Percentiles rank a stretch among this genome's conserved stretches.
Evolutionary conservation across 1,140 invertebrate species (phyloP).

Genomic region (Listronotus oregonensis): DNA sequence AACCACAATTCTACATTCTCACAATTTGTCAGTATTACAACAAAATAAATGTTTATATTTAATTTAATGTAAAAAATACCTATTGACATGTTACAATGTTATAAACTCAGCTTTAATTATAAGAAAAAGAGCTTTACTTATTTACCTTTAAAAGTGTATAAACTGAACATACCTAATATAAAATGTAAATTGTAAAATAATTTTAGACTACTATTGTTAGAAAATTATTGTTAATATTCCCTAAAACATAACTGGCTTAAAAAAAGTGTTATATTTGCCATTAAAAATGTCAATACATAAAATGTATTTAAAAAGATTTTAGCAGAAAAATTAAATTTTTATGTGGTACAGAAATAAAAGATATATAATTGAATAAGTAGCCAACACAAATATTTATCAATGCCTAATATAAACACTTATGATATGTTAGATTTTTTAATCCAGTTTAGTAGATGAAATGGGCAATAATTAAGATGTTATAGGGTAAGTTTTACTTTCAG

Average conservation of each 20-base stretch:
- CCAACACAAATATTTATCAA: too few relatives aligned
- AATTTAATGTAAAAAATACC: constrained; percentile 4
- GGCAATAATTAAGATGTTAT: too few relatives aligned
- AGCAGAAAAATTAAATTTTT: not conserved
- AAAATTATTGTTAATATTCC: constrained; percentile 20
- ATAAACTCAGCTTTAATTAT: constrained; percentile 13
- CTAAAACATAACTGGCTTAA: constrained; percentile 11
- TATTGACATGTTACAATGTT: constrained; percentile 1
- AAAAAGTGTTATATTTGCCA: constrained; percentile 3
- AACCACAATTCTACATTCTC: not conserved
- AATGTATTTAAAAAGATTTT: constrained; percentile 3
- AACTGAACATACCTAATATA: constrained; percentile 17
- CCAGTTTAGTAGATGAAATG: too few relatives aligned
- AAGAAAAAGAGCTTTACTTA: constrained; percentile 18
- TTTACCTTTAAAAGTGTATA: constrained; percentile 12
- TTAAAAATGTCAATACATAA: constrained; percentile 1
- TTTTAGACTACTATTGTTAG: constrained; percentile 15
- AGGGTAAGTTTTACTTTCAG: too few relatives aligned
- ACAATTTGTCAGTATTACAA: constrained; percentile 11
- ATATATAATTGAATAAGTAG: too few relatives aligned
- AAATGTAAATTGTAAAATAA: constrained; percentile 17
- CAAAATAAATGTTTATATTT: constrained; percentile 10
- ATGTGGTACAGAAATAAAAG: not conserved
- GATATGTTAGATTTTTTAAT: too few relatives aligned
- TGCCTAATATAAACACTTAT: too few relatives aligned